These are phyloP conservation scores for Noturus placidus DNA, from an alignment of 2,113 vertebrate species.

Conservation along the genomic window DNA sequence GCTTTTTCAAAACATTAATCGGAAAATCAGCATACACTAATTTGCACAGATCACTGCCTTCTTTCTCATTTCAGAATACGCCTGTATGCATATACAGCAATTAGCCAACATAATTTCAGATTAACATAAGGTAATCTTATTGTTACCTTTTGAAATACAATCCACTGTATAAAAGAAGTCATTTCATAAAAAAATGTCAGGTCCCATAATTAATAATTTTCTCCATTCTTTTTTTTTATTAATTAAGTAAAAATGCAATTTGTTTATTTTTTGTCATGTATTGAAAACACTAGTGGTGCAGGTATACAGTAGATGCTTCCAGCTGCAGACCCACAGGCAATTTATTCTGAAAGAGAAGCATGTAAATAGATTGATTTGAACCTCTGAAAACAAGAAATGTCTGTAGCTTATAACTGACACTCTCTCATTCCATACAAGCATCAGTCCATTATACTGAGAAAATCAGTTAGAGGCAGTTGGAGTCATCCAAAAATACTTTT, in stretches of 20 bases:
- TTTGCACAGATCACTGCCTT: neutral
- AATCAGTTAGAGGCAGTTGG: neutral
- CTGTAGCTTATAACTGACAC: neutral
- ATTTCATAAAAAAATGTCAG: neutral
- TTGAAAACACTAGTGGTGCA: neutral
- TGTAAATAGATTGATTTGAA: slow-evolving; percentile 20
- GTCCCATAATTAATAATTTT: neutral
- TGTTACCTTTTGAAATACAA: neutral
- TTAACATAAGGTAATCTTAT: neutral
- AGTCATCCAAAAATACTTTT: neutral
- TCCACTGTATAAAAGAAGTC: neutral
- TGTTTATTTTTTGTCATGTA: neutral
- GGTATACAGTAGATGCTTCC: neutral
- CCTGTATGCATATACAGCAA: neutral
- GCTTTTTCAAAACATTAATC: slow-evolving; percentile 13
- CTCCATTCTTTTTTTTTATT: neutral
- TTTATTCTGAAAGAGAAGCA: neutral
- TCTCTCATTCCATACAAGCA: neutral
- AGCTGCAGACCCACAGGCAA: neutral
- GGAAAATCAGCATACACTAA: neutral
- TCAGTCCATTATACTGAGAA: neutral
- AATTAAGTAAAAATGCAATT: neutral
- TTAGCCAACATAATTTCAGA: neutral
- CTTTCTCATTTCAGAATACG: neutral
- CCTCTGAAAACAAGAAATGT: neutral